phyloP scores from a whole-genome alignment of 1,140 invertebrate genomes.

The Monomorium pharaonis region DNA sequence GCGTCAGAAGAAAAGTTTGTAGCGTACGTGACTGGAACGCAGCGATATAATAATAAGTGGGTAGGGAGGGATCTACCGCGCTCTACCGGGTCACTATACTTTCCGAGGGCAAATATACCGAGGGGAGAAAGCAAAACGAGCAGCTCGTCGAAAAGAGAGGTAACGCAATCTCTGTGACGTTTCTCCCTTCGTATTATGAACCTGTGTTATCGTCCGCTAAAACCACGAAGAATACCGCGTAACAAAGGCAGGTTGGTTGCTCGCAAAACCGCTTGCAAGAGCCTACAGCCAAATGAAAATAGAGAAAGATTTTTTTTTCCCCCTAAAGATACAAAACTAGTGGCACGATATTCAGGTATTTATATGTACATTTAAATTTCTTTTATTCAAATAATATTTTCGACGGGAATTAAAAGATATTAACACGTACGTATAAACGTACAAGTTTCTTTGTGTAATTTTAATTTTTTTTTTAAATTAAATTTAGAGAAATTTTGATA shows the following conservation, averaged over 20 bases:
- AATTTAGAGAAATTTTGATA: not conserved
- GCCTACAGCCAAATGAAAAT: slow-evolving; percentile 11
- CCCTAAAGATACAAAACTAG: not conserved
- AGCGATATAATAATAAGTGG: slow-evolving; percentile 52
- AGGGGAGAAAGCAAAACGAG: slow-evolving; percentile 16
- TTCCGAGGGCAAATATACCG: slow-evolving; percentile 32
- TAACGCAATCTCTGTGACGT: not conserved
- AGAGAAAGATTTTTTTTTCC: not conserved
- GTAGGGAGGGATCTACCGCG: not conserved
- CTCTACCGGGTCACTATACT: slow-evolving; percentile 24
- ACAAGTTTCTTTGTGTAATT: not conserved
- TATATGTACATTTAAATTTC: not conserved
- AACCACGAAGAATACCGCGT: slow-evolving; percentile 52
- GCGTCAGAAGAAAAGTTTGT: slow-evolving; percentile 42
- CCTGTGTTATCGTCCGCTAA: slow-evolving; percentile 36
- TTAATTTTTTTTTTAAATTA: not conserved
- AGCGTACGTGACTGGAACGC: slow-evolving; percentile 45
- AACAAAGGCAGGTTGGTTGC: slow-evolving; percentile 45
- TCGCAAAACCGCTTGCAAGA: not conserved
- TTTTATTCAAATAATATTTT: not conserved
- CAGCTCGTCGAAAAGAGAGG: slow-evolving; percentile 9
- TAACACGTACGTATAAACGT: not conserved
- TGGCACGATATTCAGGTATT: not conserved
- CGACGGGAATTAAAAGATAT: not conserved
- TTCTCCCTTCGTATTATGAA: slow-evolving; percentile 12